Percentiles rank a stretch among this genome's conserved stretches.
These are phyloP conservation scores for Criorhina ranunculi DNA, from an alignment of 2,888 invertebrate genomes.

Conservation along the genomic window DNA sequence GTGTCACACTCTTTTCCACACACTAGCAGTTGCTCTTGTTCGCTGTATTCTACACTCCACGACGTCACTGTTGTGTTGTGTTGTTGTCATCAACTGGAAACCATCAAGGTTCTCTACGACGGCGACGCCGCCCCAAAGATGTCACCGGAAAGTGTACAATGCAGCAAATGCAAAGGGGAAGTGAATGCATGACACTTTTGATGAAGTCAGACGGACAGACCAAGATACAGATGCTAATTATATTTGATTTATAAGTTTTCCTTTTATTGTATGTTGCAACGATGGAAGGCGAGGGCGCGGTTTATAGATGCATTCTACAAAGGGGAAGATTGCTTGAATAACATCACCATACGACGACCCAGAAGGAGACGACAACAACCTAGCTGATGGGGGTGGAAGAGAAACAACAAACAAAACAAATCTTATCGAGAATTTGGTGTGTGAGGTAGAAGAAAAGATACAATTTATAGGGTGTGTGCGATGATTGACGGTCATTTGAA, in stretches of 20 bases:
- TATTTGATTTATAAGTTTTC: conserved; percentile 49
- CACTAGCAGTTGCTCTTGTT: conserved; percentile 13
- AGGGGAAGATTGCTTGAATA: conserved; percentile 26
- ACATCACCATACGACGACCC: neutral
- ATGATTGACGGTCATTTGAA: conserved; percentile 29
- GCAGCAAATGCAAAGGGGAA: conserved; percentile 30
- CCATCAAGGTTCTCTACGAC: conserved; percentile 5
- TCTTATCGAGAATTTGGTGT: conserved; percentile 38
- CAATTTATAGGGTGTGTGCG: conserved; percentile 51
- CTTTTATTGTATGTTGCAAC: conserved; percentile 19
- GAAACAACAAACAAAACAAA: conserved; percentile 62
- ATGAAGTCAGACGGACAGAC: conserved; percentile 42
- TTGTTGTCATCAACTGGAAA: conserved; percentile 55
- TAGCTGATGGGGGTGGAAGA: conserved; percentile 14
- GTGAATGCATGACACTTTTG: conserved; percentile 19
- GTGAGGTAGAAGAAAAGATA: conserved; percentile 17
- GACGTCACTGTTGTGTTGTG: conserved; percentile 60
- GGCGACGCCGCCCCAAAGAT: conserved; percentile 32
- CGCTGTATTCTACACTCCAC: conserved; percentile 30
- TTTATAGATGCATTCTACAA: conserved; percentile 36
- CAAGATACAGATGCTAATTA: conserved; percentile 55
- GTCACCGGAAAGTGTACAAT: conserved; percentile 43
- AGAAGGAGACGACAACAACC: conserved; percentile 25
- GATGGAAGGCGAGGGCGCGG: conserved; percentile 49
- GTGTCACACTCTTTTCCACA: conserved; percentile 64